phyloP scores from a whole-genome alignment of 2,113 vertebrate genomes.

The Mormyrus lacerda region DNA sequence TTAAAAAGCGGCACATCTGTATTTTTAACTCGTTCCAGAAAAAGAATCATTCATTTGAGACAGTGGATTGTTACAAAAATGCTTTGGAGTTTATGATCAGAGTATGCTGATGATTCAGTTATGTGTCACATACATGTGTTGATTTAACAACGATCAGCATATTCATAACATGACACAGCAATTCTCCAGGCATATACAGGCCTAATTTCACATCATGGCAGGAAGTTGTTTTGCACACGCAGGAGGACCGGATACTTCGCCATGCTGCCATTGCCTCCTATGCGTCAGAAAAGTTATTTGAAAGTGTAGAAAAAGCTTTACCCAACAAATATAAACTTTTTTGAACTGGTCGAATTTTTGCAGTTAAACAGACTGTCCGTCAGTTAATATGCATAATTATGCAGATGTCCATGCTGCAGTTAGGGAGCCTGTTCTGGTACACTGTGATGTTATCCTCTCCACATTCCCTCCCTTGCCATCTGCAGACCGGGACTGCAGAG shows the following conservation, averaged over 20 bases:
- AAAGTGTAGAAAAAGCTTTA: not conserved
- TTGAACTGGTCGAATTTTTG: not conserved
- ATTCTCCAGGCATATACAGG: not conserved
- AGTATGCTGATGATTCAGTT: not conserved
- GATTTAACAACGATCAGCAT: not conserved
- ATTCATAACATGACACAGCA: not conserved
- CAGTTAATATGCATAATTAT: not conserved
- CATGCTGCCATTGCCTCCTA: not conserved
- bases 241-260: not conserved
- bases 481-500: not conserved
- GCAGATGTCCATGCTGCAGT: not conserved
- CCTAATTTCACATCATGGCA: not conserved
- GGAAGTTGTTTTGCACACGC: not conserved
- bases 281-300: not conserved
- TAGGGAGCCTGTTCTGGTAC: not conserved
- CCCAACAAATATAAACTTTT: not conserved
- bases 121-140: not conserved
- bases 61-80: not conserved
- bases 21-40: not conserved
- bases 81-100: not conserved
- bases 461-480: not conserved
- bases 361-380: not conserved
- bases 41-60: not conserved
- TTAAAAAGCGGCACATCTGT: not conserved
- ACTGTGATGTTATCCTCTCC: not conserved